Evolutionary conservation across 1,140 invertebrate species (phyloP), one percentile per base, ranked within the genome.

Genomic region (Ctenoplectra terminalis): DNA sequence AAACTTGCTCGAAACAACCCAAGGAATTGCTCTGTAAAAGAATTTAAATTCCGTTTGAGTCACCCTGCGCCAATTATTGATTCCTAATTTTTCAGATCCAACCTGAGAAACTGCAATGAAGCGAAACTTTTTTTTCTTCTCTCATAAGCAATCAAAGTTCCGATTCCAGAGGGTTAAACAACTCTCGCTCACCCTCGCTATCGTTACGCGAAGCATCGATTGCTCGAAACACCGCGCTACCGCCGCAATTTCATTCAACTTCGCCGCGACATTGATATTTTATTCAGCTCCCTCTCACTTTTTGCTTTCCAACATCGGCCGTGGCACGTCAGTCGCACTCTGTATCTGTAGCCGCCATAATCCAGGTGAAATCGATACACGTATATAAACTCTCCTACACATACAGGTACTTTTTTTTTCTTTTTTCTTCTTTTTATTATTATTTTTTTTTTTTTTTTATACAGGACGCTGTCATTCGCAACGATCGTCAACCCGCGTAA

Each of bases 261-360:
- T 48, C 15, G 29, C 52, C 31, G 29, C 66, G 75, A 69, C 75
- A 77, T 77, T 70, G 64, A 77, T 77, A 77, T 77, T 77, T 77
- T 77, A 77, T 77, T 77, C 75, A 77, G 23, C 64, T 48, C 26
- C 63, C 64, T 77, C 63, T 77, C 64, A n/a, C 26, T 70, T 23
- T 70, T 78, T 60, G 64, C 52, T 31, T 56, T 15, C 54, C 29
- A 60, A 52, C 15, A 37, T 78, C 31, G 52, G 20, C 15, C 50
- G 5, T 37, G 23, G 64, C 17, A 58, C 52, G 43, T 37, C 52
- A 70, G 75, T 8, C 52, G 31, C 31, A 26, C n/a, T 17, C 50
- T 56, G 54, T 56, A 40, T 52, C 20, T 31, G 64, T 37, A 37
- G 11, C 64, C 52, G 29, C 26, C 29, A 58, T 78, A 70, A 78